These are phyloP conservation scores for Gallinago media DNA, from an alignment of 2,113 vertebrate genomes.

Conservation along the genomic window DNA sequence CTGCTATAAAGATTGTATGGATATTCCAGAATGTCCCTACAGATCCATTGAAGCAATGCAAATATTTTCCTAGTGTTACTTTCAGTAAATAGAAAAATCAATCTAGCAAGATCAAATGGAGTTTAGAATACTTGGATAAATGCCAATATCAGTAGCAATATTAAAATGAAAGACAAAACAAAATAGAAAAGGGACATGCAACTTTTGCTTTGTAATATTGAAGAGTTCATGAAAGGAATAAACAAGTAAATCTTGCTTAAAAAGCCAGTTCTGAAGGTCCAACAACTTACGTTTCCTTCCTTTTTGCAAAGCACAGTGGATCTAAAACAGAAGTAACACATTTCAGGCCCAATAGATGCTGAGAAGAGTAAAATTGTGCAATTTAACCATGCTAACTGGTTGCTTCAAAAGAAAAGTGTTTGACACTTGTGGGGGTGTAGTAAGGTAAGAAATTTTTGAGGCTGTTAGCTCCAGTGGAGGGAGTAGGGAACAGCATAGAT, in stretches of 20 bases:
- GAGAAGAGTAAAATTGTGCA: not conserved
- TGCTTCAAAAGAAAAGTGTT: not conserved
- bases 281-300: rapidly evolving
- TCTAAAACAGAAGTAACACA: not conserved
- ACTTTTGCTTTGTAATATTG: not conserved
- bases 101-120: not conserved
- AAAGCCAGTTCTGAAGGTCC: not conserved
- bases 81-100: not conserved
- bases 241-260: not conserved
- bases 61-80: not conserved
- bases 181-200: not conserved
- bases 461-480: not conserved
- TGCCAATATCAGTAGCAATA: not conserved
- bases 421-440: not conserved
- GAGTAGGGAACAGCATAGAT: not conserved
- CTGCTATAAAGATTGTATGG: not conserved
- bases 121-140: not conserved
- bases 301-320: not conserved
- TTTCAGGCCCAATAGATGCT: not conserved
- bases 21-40: not conserved
- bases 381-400: not conserved
- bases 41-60: not conserved
- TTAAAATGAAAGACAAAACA: not conserved
- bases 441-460: not conserved
- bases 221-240: not conserved